Conservation (phyloP, 2,797 vertebrate genomes). For the Micromesistius poutassou region DNA sequence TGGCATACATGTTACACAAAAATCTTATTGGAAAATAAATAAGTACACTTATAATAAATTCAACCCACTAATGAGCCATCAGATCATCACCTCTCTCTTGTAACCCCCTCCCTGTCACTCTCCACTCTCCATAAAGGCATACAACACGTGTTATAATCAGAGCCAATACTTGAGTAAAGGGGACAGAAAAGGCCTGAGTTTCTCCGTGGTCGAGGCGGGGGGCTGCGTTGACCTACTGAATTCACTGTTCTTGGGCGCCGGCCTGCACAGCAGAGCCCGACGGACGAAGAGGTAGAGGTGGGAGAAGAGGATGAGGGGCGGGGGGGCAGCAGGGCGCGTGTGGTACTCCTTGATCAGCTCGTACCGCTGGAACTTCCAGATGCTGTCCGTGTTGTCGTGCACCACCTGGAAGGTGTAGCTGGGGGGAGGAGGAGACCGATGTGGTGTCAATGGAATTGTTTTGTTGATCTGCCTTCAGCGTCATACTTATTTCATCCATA, state of each 20-base stretch:
- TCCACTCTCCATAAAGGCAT: not conserved
- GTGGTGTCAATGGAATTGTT: not conserved
- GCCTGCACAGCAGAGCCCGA: constrained; percentile 60
- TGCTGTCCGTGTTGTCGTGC: constrained; percentile 91
- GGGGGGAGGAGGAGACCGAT: constrained; percentile 13
- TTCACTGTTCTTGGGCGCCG: constrained; percentile 50
- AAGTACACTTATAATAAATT: too few species aligned
- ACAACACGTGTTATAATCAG: not conserved
- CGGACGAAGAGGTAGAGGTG: constrained; percentile 82
- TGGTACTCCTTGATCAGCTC: constrained; percentile 93
- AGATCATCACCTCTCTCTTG: too few species aligned
- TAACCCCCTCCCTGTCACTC: too few species aligned
- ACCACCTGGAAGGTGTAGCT: constrained; percentile 97
- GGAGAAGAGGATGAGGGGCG: constrained; percentile 88
- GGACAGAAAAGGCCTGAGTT: too few species aligned
- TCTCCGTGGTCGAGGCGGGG: not conserved
- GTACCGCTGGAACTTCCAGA: constrained; percentile 97
- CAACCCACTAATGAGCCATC: too few species aligned
- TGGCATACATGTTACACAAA: too few species aligned
- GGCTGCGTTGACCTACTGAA: constrained; percentile 79
- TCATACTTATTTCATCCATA: too few species aligned
- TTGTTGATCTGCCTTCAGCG: not conserved
- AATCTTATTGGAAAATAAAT: too few species aligned
- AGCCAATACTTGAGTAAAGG: too few species aligned
- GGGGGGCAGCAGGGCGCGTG: constrained; percentile 81